Evolutionary conservation across 2,888 invertebrate species (phyloP), one percentile per base, ranked within the genome.

Genomic region (Zootermopsis nevadensis): DNA sequence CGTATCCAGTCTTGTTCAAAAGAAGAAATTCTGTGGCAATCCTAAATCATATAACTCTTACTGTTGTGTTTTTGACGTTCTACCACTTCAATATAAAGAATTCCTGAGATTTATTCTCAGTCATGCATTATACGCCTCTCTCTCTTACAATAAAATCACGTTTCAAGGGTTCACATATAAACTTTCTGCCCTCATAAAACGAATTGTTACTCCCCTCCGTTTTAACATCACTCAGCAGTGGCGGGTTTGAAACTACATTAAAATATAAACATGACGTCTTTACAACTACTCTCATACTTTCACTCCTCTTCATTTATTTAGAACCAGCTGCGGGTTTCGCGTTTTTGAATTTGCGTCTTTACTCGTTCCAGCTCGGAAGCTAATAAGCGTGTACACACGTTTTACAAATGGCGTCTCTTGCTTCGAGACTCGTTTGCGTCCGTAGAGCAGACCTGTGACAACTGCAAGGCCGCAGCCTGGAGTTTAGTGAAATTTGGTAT

Each of bases 81-180:
- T 7, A 60, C 60, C 60, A 60, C 60, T 60, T 60, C 60, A 60
- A n/a, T 60, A 60, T 60, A 60, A 60, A 60, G 60, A 60, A 60
- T 60, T 60, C 60, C 60, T 10, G n/a, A 60, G 60, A 60, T 60
- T 60, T 60, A 60, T 60, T 60, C 60, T 27, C 60, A 27, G 60
- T 60, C 60, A 27, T 60, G 60, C 27, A 60, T 60, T 60, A 60
- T 60, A 60, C 60, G 60, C n/a, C 48, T 48, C 48, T 48, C 60
- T 60, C 60, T 27, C 2, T 60, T 60, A 27, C n/a, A 60, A 60
- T 60, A 60, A 60, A 60, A 60, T 27, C 60, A 60, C 27, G 60
- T 27, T 60, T 27, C 60, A 60, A n/a, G 60, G 60, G 60, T n/a
- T n/a, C 60, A 60, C 60, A 60, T 60, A 60, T 60, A 60, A n/a